phyloP scores from a whole-genome alignment of 2,113 vertebrate genomes.

The Thalassarche chlororhynchos region DNA sequence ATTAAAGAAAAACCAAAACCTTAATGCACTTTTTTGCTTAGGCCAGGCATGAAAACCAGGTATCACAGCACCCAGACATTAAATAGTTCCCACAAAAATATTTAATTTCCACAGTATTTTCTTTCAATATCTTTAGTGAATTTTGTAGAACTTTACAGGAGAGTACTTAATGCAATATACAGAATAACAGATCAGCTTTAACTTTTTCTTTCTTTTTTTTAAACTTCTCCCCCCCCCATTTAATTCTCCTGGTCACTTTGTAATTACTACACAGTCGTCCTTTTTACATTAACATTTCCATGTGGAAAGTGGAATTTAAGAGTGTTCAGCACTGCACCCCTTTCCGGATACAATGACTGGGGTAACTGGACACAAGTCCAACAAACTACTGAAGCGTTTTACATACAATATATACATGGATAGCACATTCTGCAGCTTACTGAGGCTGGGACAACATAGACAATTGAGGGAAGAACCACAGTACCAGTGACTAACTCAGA shows the following conservation, averaged over 20 bases:
- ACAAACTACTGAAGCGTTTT: constrained; percentile 41
- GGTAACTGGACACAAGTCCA: constrained; percentile 46
- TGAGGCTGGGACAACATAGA: constrained; percentile 5
- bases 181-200: neutral
- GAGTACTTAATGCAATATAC: constrained; percentile 36
- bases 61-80: constrained; percentile 46
- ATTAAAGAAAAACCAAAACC: neutral
- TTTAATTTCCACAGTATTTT: constrained; percentile 58
- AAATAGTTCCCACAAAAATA: constrained; percentile 61
- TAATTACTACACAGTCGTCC: neutral
- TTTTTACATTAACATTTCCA: constrained; percentile 5
- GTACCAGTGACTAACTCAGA: neutral
- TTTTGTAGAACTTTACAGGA: constrained; percentile 62
- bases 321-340: neutral
- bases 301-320: constrained; percentile 21
- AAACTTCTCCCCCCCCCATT: neutral
- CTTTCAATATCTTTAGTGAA: constrained; percentile 36
- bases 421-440: constrained; percentile 20
- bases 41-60: neutral
- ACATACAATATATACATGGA: constrained; percentile 71
- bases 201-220: neutral
- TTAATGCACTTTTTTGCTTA: constrained; percentile 25
- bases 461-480: neutral
- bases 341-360: neutral
- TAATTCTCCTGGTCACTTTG: neutral